phyloP scores from a whole-genome alignment of 23 tunicate genomes.

The Ascidia mentula region DNA sequence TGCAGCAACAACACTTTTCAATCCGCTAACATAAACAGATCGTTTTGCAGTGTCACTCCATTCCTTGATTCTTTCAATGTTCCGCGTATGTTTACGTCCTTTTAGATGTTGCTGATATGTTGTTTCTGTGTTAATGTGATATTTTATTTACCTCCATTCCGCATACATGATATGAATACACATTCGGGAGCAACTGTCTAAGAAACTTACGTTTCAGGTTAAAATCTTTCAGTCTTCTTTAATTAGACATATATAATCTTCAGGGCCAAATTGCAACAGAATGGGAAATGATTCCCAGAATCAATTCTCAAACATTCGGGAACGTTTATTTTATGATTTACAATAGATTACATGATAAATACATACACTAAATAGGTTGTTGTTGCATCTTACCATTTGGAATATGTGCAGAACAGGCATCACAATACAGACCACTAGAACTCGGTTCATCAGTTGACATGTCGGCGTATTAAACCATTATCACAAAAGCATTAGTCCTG shows the following conservation, averaged over 20 bases:
- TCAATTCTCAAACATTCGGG: too few relatives aligned
- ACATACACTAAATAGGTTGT: neutral
- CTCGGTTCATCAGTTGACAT: neutral
- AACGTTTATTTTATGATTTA: too few relatives aligned
- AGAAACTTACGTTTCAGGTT: too few relatives aligned
- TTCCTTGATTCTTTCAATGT: constrained; percentile 41
- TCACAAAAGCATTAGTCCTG: too few relatives aligned
- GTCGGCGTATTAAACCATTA: too few relatives aligned
- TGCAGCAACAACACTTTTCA: constrained; percentile 44
- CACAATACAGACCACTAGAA: constrained; percentile 13
- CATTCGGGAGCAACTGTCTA: too few relatives aligned
- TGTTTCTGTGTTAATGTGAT: constrained; percentile 53
- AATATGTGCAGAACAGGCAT: constrained; percentile 41
- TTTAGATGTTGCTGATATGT: constrained; percentile 44
- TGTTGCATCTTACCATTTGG: constrained; percentile 57
- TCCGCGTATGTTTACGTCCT: constrained; percentile 60
- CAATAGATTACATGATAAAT: neutral
- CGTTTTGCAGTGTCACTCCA: constrained; percentile 34
- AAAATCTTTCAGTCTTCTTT: too few relatives aligned
- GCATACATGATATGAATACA: too few relatives aligned
- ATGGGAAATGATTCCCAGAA: too few relatives aligned
- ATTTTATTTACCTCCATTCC: too few relatives aligned
- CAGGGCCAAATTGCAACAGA: too few relatives aligned
- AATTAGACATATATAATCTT: too few relatives aligned
- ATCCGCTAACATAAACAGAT: constrained; percentile 62